phyloP scores from a whole-genome alignment of 2,797 vertebrate species.

The Dipus sagitta region DNA sequence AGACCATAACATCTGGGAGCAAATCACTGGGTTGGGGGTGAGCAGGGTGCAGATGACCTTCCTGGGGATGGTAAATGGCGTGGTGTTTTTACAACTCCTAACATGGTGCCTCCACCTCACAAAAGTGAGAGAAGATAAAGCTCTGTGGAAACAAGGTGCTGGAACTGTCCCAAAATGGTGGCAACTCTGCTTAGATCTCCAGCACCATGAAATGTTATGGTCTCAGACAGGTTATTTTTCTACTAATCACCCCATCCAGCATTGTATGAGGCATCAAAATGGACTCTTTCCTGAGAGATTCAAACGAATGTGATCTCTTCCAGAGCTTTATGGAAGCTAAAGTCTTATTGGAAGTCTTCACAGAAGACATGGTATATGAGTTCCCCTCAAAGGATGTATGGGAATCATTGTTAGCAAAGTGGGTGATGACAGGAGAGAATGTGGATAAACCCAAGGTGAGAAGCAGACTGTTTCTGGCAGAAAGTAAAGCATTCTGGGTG shows the following conservation, averaged over 20 bases:
- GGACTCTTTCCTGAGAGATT: not conserved
- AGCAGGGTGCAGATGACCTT: not conserved
- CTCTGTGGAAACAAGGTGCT: not conserved
- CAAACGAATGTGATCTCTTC: not conserved
- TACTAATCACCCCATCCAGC: not conserved
- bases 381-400: not conserved
- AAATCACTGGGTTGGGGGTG: not conserved
- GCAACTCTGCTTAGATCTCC: slow-evolving; percentile 21
- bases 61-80: not conserved
- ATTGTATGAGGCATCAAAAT: not conserved
- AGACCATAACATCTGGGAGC: not conserved
- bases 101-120: not conserved
- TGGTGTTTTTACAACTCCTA: not conserved
- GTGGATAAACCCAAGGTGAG: not conserved
- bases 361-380: not conserved
- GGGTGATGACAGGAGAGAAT: not conserved
- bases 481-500: not conserved
- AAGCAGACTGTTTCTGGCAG: not conserved
- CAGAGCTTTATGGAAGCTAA: not conserved
- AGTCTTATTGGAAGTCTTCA: not conserved
- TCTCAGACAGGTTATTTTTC: slow-evolving; percentile 51
- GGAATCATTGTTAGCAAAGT: not conserved
- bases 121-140: slow-evolving; percentile 61
- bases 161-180: not conserved
- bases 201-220: not conserved